phyloP scores from a whole-genome alignment of 35 echinoderm and acorn worm species.

The Lytechinus pictus region DNA sequence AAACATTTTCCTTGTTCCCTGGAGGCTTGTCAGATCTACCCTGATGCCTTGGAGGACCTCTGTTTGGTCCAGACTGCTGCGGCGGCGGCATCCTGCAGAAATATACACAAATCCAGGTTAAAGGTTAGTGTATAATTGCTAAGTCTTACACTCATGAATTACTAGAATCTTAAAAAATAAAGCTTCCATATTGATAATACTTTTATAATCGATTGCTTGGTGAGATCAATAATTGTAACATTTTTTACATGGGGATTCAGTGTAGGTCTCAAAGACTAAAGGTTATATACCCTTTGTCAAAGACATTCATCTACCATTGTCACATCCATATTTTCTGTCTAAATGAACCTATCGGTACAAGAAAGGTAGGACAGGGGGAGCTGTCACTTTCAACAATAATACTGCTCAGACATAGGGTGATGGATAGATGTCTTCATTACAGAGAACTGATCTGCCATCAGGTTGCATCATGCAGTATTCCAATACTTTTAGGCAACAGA shows the following conservation, averaged over 20 bases:
- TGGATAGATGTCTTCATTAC: constrained; percentile 37
- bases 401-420: constrained; percentile 47
- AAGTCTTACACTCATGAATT: too few species aligned
- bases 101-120: background rate
- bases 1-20: background rate
- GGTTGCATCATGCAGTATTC: constrained; percentile 13
- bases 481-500: background rate
- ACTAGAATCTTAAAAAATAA: too few species aligned
- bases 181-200: too few species aligned
- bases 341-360: too few species aligned
- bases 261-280: too few species aligned
- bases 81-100: background rate
- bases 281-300: too few species aligned
- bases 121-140: background rate
- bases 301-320: too few species aligned
- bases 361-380: too few species aligned
- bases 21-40: constrained; percentile 37
- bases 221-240: too few species aligned
- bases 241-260: too few species aligned
- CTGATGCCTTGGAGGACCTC: constrained; percentile 58
- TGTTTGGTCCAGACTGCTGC: constrained; percentile 75
- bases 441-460: constrained; percentile 23
- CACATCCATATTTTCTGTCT: too few species aligned
- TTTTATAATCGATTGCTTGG: too few species aligned
- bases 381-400: background rate